phyloP scores from a whole-genome alignment of 1,140 invertebrate genomes.

The Papilio helenus region DNA sequence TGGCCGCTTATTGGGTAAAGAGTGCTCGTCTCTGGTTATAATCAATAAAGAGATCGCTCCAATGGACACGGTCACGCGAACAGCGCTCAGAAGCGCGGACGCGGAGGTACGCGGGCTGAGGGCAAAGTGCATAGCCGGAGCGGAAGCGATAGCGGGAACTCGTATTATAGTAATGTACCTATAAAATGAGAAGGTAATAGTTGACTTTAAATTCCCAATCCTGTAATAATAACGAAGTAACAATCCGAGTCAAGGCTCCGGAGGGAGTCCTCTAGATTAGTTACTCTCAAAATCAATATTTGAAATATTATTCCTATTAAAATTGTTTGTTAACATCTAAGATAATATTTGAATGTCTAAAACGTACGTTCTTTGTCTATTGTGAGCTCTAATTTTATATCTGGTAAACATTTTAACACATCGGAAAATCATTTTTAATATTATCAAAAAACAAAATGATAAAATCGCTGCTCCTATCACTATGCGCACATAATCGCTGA shows the following conservation, averaged over 20 bases:
- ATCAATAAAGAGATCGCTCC: constrained; percentile 76
- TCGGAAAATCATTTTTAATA: not conserved
- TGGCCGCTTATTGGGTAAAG: constrained; percentile 64
- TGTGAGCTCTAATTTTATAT: not conserved
- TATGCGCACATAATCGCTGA: constrained; percentile 32
- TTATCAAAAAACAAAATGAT: not conserved
- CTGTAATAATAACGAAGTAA: too few relatives aligned
- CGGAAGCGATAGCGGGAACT: constrained; percentile 39
- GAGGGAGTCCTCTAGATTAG: too few relatives aligned
- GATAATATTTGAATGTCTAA: too few relatives aligned
- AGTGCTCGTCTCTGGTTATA: constrained; percentile 62
- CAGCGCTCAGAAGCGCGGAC: constrained; percentile 61
- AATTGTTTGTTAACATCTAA: too few relatives aligned
- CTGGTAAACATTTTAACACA: not conserved
- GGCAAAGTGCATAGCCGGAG: constrained; percentile 43
- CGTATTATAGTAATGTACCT: not conserved
- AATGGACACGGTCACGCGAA: constrained; percentile 72
- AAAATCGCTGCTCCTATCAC: constrained; percentile 48
- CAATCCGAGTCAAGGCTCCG: too few relatives aligned
- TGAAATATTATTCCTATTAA: too few relatives aligned
- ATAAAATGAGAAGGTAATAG: not conserved
- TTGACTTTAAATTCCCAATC: not conserved
- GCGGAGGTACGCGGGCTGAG: constrained; percentile 63
- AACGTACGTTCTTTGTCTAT: not conserved
- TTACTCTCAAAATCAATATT: too few relatives aligned